Evolutionary conservation across 2,888 invertebrate species (phyloP).

Genomic region (Himalopsyche anomala): DNA sequence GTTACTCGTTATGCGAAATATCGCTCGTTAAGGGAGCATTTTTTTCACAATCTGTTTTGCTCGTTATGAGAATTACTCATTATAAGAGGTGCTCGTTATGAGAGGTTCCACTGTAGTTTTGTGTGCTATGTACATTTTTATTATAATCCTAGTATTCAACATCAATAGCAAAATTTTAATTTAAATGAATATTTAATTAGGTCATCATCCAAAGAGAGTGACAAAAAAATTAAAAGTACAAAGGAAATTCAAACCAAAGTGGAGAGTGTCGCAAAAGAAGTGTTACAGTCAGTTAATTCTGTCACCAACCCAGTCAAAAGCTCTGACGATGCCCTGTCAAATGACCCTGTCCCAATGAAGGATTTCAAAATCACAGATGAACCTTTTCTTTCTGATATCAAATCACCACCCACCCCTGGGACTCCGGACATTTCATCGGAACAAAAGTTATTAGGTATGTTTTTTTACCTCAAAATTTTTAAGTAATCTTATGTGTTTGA

Average conservation of each 20-base stretch:
- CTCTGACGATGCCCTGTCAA: not conserved
- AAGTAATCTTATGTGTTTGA: not conserved
- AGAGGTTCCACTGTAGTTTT: too few relatives aligned
- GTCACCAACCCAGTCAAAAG: not conserved
- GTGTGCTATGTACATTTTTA: too few relatives aligned
- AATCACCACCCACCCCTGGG: conserved; percentile 53
- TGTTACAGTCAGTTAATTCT: conserved; percentile 1
- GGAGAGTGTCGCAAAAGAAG: conserved; percentile 43
- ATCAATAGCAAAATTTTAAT: too few relatives aligned
- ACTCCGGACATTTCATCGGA: conserved; percentile 53
- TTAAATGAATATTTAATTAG: conserved; percentile 41
- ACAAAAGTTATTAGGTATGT: conserved; percentile 49
- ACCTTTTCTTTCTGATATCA: conserved; percentile 14
- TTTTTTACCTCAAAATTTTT: not conserved
- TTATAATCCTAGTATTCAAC: too few relatives aligned
- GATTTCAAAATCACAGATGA: conserved; percentile 27
- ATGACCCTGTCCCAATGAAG: not conserved
- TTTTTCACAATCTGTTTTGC: too few relatives aligned
- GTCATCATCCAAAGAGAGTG: conserved; percentile 54
- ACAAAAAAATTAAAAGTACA: conserved; percentile 50
- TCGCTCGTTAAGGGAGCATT: too few relatives aligned
- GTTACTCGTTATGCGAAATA: too few relatives aligned
- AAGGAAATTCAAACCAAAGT: conserved; percentile 42
- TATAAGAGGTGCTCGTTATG: too few relatives aligned
- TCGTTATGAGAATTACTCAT: too few relatives aligned